Evolutionary conservation across 2,797 vertebrate species (phyloP), one percentile per base, ranked within the genome.

Genomic region (Coregonus ussuriensis): DNA sequence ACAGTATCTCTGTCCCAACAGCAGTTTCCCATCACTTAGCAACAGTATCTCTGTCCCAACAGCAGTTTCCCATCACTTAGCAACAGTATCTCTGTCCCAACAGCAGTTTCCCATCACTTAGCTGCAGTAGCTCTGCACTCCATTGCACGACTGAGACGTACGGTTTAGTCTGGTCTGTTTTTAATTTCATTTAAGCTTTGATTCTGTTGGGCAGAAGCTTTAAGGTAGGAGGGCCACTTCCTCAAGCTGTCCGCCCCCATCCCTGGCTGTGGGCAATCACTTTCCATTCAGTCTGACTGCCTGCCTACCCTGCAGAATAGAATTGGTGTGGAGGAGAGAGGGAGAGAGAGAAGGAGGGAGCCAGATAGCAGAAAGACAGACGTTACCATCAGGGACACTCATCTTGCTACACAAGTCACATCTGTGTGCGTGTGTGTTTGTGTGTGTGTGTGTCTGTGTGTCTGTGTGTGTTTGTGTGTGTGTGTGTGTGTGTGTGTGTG

Each of bases 221-320:
- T 21, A 71, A 79, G 75, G 79, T 85, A 62, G 77, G 81, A 79
- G 79, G 77, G 71, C 29, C 54, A 51, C 73, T 79, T 72, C 66
- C 76, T 71, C 41, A 33, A 72, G 29, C 83, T 81, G 81, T 77
- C 80, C 78, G 9, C 82, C 72, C 53, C 83, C 74, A 74, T 73
- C 77, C 77, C 81, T 79, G 47, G 74, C 82, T 81, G 76, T 65
- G 82, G 77, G 75, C 80, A 84, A 85, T 77, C 74, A 76, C 76
- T 81, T 74, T 78, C 70, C 71, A 71, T 85, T 87, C 78, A 83
- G 78, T 71, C 41, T 53, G 69, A 83, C 78, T 37, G 77, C 77
- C 79, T 63, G 59, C 79, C 80, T 76, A 67, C 74, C 76, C 79
- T 51, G 65, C 81, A 80, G 76, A 67, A 78, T 70, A 77, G 35